phyloP scores from a whole-genome alignment of 2,888 invertebrate genomes.

The Aelia acuminata region DNA sequence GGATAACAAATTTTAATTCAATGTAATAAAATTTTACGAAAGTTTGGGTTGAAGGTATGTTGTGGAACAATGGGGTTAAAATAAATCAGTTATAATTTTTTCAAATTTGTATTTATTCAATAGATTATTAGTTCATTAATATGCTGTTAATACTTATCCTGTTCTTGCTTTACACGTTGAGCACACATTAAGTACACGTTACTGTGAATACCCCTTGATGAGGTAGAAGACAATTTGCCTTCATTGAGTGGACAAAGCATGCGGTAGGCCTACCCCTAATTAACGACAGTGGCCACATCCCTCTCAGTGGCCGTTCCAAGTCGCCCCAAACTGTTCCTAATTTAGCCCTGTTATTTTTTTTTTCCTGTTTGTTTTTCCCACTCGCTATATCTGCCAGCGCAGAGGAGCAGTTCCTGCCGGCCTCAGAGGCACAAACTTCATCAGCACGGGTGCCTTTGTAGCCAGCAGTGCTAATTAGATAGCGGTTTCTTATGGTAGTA shows the following conservation, averaged over 20 bases:
- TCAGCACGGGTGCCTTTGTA: slow-evolving; percentile 20
- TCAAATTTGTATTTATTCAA: too few relatives aligned
- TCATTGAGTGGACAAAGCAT: not conserved
- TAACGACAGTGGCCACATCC: not conserved
- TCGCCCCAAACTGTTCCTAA: not conserved
- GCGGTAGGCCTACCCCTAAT: not conserved
- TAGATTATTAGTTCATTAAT: too few relatives aligned
- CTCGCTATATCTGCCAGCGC: not conserved
- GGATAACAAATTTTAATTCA: too few relatives aligned
- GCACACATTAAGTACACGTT: too few relatives aligned
- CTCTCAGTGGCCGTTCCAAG: not conserved
- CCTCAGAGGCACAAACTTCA: not conserved
- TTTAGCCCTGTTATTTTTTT: not conserved
- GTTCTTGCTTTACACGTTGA: too few relatives aligned
- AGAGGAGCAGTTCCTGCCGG: not conserved
- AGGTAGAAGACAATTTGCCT: not conserved
- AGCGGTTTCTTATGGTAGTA: slow-evolving; percentile 16
- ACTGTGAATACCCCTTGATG: not conserved
- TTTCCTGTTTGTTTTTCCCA: not conserved
- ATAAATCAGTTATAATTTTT: too few relatives aligned
- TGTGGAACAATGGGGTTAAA: too few relatives aligned
- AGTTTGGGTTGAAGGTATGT: too few relatives aligned
- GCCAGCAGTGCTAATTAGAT: not conserved
- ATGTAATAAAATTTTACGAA: too few relatives aligned
- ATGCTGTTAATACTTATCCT: too few relatives aligned